A percentile compares a stretch with the other conserved stretches of the same genome.
Evolutionary conservation across 2,797 vertebrate species (phyloP).

Genomic region (Luscinia megarhynchos): DNA sequence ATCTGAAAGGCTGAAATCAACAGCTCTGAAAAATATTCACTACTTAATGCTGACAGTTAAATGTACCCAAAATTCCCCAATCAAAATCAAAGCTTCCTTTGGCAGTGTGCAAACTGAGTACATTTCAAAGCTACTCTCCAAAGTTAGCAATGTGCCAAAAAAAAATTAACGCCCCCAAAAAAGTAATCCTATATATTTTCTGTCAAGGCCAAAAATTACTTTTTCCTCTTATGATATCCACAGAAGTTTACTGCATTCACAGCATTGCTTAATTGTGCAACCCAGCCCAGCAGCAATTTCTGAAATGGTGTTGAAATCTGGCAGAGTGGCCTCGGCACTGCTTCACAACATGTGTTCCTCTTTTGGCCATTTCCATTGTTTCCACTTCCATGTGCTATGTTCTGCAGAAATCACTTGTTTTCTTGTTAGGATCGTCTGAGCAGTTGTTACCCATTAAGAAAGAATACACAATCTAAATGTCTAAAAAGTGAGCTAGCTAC

Average conservation of each 20-base stretch:
- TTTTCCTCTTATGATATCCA: background rate
- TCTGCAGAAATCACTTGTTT: background rate
- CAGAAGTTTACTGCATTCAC: background rate
- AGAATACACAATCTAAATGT: background rate
- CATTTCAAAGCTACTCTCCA: background rate
- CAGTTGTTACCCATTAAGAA: background rate
- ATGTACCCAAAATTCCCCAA: background rate
- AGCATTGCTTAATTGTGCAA: background rate
- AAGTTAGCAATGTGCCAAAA: background rate
- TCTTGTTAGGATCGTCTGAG: background rate
- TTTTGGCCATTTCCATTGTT: background rate
- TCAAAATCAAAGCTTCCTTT: background rate
- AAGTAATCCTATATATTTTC: background rate
- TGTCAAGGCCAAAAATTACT: background rate
- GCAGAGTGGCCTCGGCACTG: background rate
- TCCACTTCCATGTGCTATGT: background rate
- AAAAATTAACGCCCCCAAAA: background rate
- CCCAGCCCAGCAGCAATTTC: background rate
- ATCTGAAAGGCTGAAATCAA: background rate
- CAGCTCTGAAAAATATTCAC: background rate
- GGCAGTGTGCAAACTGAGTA: background rate
- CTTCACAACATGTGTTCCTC: background rate
- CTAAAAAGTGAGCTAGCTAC: background rate
- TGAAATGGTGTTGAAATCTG: background rate
- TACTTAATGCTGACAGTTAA: background rate